These are phyloP conservation scores for Sarcophaga carnaria DNA, from an alignment of 2,888 invertebrate genomes.

Conservation along the genomic window DNA sequence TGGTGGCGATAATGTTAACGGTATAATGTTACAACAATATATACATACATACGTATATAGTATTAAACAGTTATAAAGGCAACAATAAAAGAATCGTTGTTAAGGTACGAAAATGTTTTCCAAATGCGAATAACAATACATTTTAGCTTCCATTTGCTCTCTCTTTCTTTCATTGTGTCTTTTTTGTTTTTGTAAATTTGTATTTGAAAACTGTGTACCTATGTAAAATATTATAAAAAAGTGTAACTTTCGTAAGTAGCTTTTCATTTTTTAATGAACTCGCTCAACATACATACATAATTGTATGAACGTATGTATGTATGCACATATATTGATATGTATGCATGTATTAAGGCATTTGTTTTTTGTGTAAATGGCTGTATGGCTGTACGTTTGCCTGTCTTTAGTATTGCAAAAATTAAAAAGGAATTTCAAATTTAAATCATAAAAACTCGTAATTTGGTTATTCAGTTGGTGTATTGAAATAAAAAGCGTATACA, in stretches of 20 bases:
- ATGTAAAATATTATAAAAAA: slow-evolving; percentile 1
- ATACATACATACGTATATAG: slow-evolving; percentile 27
- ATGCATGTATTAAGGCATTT: neutral
- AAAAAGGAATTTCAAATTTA: slow-evolving; percentile 50
- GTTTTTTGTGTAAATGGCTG: neutral
- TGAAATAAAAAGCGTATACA: neutral
- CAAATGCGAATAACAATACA: slow-evolving; percentile 37
- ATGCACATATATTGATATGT: neutral
- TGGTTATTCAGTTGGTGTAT: neutral
- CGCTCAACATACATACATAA: neutral
- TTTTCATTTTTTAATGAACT: slow-evolving; percentile 46
- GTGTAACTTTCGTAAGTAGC: slow-evolving; percentile 47
- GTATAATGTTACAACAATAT: slow-evolving; percentile 62
- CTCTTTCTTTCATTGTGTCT: neutral
- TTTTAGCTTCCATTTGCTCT: neutral
- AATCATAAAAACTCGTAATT: slow-evolving; percentile 5
- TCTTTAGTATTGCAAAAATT: slow-evolving; percentile 12
- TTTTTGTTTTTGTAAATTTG: slow-evolving; percentile 9
- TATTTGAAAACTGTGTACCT: neutral
- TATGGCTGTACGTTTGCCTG: neutral
- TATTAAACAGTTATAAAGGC: slow-evolving; percentile 34
- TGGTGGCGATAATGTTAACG: slow-evolving; percentile 52
- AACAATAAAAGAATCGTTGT: slow-evolving; percentile 23
- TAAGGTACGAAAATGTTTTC: slow-evolving; percentile 62
- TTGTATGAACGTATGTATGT: neutral